Percentiles rank a stretch among this genome's conserved stretches.
Conservation (phyloP, 2,888 invertebrate genomes). For the Sarcophaga rosellei region DNA sequence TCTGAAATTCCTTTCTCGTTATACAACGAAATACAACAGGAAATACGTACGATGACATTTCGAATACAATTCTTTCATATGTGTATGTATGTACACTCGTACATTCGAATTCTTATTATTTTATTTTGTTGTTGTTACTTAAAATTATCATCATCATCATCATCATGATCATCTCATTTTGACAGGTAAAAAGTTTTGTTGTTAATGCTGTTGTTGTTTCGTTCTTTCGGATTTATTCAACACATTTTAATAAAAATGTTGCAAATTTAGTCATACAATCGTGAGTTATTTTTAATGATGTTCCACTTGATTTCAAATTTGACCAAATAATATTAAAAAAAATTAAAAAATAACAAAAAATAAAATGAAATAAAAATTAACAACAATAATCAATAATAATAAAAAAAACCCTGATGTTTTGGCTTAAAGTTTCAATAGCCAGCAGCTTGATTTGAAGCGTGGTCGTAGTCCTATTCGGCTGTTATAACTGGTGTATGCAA, state of each 20-base stretch:
- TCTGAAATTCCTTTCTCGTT: too few species aligned
- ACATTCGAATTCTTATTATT: too few species aligned
- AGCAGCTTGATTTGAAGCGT: slow-evolving; percentile 36
- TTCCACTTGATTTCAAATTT: slow-evolving; percentile 40
- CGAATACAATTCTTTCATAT: too few species aligned
- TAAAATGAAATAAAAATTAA: not conserved
- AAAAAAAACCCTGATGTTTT: not conserved
- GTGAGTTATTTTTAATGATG: slow-evolving; percentile 32
- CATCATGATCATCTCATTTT: slow-evolving; percentile 2
- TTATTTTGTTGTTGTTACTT: too few species aligned
- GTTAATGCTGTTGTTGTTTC: not conserved
- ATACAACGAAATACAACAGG: too few species aligned
- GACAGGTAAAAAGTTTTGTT: slow-evolving; percentile 29
- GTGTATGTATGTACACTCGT: too few species aligned
- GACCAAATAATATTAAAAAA: slow-evolving; percentile 27
- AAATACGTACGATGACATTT: too few species aligned
- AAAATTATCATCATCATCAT: not conserved
- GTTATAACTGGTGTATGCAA: not conserved
- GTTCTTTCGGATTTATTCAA: not conserved
- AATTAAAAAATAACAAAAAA: not conserved
- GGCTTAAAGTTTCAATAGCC: slow-evolving; percentile 6
- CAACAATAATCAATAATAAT: slow-evolving; percentile 7
- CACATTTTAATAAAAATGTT: not conserved
- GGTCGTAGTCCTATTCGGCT: slow-evolving; percentile 23
- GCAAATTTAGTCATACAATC: slow-evolving; percentile 47